Evolutionary conservation across 2,113 vertebrate genomes (phyloP).

Genomic region (Catharus fuscescens): DNA sequence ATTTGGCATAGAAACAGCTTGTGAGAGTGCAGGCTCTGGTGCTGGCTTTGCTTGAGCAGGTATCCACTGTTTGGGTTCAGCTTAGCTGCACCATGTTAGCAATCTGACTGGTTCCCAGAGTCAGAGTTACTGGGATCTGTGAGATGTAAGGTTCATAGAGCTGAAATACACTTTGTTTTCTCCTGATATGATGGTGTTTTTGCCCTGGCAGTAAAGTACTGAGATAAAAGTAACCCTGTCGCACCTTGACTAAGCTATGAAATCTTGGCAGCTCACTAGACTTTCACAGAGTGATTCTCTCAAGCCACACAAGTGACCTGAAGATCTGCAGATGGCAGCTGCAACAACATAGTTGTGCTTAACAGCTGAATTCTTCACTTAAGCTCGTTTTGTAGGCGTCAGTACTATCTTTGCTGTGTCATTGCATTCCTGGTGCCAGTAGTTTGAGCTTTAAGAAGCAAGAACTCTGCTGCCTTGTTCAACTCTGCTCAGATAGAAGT

Average conservation of each 20-base stretch:
- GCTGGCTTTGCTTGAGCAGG: background rate
- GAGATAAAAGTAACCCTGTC: background rate
- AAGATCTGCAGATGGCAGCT: slow-evolving; percentile 6
- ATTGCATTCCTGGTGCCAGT: slow-evolving; percentile 16
- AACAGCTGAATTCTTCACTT: background rate
- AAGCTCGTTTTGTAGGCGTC: background rate
- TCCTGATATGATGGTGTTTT: background rate
- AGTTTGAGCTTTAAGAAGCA: background rate
- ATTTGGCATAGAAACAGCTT: background rate
- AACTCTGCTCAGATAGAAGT: background rate
- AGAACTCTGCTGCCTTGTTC: background rate
- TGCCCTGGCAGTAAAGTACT: background rate
- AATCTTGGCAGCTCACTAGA: background rate
- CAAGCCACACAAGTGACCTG: background rate
- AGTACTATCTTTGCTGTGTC: slow-evolving; percentile 26
- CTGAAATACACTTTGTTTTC: background rate
- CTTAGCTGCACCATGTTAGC: background rate
- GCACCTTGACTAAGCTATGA: fast-evolving
- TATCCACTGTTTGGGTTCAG: background rate
- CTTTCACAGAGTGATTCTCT: fast-evolving
- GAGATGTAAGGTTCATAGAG: background rate
- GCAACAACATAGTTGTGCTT: background rate
- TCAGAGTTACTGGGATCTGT: background rate
- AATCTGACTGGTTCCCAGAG: background rate
- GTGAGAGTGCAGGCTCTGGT: background rate